These are phyloP conservation scores for Amphipyra berbera DNA, from an alignment of 2,888 invertebrate genomes.

Conservation along the genomic window DNA sequence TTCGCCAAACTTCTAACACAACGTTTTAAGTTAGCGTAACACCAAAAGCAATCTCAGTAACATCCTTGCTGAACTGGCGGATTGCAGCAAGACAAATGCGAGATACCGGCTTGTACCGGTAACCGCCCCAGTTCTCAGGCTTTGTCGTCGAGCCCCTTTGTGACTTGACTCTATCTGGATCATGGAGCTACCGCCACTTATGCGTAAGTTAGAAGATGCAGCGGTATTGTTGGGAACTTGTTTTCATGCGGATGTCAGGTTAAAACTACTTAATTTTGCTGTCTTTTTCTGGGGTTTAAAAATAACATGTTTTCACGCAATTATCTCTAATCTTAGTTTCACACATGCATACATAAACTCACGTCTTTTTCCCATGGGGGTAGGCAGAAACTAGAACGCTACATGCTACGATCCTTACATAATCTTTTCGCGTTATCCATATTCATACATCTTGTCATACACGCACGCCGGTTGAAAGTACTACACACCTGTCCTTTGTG, in stretches of 20 bases:
- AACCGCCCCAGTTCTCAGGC: conserved; percentile 78
- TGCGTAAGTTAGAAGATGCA: conserved; percentile 44
- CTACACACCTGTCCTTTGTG: too few relatives aligned
- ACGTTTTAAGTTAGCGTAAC: conserved; percentile 9
- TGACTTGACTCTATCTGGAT: conserved; percentile 72
- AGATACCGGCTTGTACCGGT: conserved; percentile 67
- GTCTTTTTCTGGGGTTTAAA: too few relatives aligned
- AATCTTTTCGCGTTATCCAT: too few relatives aligned
- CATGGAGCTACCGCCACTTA: conserved; percentile 64
- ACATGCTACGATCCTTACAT: too few relatives aligned
- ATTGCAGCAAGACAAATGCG: conserved; percentile 60
- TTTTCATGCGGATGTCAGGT: conserved; percentile 25
- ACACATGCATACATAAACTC: too few relatives aligned
- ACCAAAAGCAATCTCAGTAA: conserved; percentile 44
- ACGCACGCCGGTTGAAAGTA: too few relatives aligned
- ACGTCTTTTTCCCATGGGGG: too few relatives aligned
- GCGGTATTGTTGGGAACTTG: conserved; percentile 27
- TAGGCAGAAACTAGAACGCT: too few relatives aligned
- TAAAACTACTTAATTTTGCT: neutral
- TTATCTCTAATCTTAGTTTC: too few relatives aligned
- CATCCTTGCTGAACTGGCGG: conserved; percentile 43
- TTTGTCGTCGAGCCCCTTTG: conserved; percentile 70
- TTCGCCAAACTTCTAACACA: neutral
- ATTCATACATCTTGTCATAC: too few relatives aligned
- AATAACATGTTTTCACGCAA: too few relatives aligned